A percentile compares a stretch with the other conserved stretches of the same genome.
Conservation (phyloP, 2,797 vertebrate genomes). For the Pseudomugil tenellus region DNA sequence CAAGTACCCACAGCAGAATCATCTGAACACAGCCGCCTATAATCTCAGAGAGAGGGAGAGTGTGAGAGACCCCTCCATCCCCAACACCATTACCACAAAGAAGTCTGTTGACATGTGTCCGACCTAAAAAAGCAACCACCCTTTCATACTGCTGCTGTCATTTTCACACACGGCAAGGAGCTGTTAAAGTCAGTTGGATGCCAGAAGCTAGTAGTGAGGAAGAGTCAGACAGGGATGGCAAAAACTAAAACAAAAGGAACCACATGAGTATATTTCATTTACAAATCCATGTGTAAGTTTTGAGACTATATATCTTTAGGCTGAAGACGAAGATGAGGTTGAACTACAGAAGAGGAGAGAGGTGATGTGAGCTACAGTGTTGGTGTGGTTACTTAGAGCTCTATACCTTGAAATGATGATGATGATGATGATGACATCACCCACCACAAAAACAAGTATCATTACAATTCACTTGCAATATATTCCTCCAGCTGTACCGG, state of each 20-base stretch:
- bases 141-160: slow-evolving; percentile 49
- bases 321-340: slow-evolving; percentile 26
- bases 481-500: slow-evolving; percentile 35
- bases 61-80: slow-evolving; percentile 10
- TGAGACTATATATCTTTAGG: slow-evolving; percentile 15
- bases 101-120: slow-evolving; percentile 22
- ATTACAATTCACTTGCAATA: slow-evolving; percentile 32
- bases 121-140: slow-evolving; percentile 31
- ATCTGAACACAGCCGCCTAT: slow-evolving; percentile 22
- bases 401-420: slow-evolving; percentile 9
- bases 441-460: slow-evolving; percentile 31
- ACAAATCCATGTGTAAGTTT: slow-evolving; percentile 44
- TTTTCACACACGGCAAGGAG: slow-evolving; percentile 57
- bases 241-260: slow-evolving; percentile 22
- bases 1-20: slow-evolving; percentile 28
- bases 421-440: slow-evolving; percentile 30
- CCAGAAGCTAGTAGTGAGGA: slow-evolving; percentile 43
- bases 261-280: slow-evolving; percentile 22
- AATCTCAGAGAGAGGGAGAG: slow-evolving; percentile 18
- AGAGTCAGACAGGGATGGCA: slow-evolving; percentile 33
- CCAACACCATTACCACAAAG: slow-evolving; percentile 2
- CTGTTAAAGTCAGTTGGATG: slow-evolving; percentile 43
- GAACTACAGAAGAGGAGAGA: slow-evolving; percentile 6
- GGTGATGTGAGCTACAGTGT: neutral
- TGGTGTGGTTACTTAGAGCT: slow-evolving; percentile 24